Evolutionary conservation across 2,113 vertebrate species (phyloP).

Genomic region (Anseranas semipalmata): DNA sequence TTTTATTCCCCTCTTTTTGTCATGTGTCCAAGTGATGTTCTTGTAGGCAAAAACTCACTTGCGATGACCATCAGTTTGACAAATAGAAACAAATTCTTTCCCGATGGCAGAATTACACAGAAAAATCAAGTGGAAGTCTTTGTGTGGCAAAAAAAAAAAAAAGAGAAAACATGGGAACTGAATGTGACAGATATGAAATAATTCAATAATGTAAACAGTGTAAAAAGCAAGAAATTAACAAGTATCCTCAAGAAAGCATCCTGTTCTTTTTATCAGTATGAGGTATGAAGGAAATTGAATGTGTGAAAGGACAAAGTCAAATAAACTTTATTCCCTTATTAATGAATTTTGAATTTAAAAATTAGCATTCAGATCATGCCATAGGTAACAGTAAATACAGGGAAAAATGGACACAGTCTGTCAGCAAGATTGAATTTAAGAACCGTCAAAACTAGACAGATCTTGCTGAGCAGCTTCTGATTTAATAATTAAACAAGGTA

Average conservation of each 20-base stretch:
- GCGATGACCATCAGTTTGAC: no score
- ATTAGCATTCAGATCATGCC: slow-evolving; percentile 80
- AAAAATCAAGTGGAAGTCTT: not conserved
- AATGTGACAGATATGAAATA: not conserved
- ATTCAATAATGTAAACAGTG: not conserved
- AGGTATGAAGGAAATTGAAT: slow-evolving; percentile 18
- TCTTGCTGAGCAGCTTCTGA: slow-evolving; percentile 79
- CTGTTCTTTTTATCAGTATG: slow-evolving; percentile 36
- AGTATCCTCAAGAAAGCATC: not conserved
- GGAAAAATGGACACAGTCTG: slow-evolving; percentile 83
- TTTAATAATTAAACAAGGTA: slow-evolving; percentile 91
- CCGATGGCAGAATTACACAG: not conserved
- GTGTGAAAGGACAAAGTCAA: slow-evolving; percentile 45
- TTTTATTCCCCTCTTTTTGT: not conserved
- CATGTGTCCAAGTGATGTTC: not conserved
- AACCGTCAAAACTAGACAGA: slow-evolving; percentile 84
- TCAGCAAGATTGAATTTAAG: slow-evolving; percentile 87
- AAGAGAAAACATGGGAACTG: not conserved
- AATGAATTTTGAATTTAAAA: slow-evolving; percentile 78
- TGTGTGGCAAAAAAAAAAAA: not conserved
- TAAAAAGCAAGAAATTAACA: not conserved
- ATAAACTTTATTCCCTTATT: slow-evolving; percentile 67
- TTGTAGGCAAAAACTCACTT: not conserved
- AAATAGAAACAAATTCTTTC: not conserved
- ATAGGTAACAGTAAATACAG: slow-evolving; percentile 77